Percentiles rank a stretch among this genome's conserved stretches.
Conservation (phyloP, 2,888 invertebrate species). For the Bedellia somnulentella region DNA sequence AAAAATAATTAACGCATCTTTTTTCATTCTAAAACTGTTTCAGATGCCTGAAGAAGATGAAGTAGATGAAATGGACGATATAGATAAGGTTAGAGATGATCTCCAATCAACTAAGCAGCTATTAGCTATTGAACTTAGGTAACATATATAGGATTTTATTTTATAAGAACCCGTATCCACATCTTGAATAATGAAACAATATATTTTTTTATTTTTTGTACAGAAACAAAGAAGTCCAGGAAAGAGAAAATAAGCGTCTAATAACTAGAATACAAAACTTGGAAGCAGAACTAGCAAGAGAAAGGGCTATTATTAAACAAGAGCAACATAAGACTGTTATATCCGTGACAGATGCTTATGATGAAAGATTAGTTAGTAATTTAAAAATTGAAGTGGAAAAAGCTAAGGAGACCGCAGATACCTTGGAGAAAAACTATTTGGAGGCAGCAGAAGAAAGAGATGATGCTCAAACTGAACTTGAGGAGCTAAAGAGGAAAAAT, state of each 20-base stretch:
- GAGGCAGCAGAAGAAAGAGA: slow-evolving; percentile 77
- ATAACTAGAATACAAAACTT: slow-evolving; percentile 76
- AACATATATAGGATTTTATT: slow-evolving; percentile 4
- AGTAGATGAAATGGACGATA: slow-evolving; percentile 87
- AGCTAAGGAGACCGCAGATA: slow-evolving; percentile 76
- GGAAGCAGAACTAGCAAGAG: slow-evolving; percentile 79
- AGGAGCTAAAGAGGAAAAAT: slow-evolving; percentile 78
- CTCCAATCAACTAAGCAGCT: slow-evolving; percentile 90
- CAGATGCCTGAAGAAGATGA: slow-evolving; percentile 62
- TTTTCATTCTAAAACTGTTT: too few species aligned
- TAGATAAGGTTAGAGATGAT: slow-evolving; percentile 87
- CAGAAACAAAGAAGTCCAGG: slow-evolving; percentile 82
- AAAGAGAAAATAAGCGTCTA: slow-evolving; percentile 83
- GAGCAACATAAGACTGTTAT: slow-evolving; percentile 56
- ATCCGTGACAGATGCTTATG: slow-evolving; percentile 59
- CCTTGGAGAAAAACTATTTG: slow-evolving; percentile 78
- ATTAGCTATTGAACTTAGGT: slow-evolving; percentile 79
- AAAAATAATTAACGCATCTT: too few species aligned
- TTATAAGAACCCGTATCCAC: not conserved
- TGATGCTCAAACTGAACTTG: slow-evolving; percentile 71
- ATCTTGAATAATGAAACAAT: not conserved
- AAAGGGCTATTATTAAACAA: slow-evolving; percentile 58
- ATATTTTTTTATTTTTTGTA: slow-evolving; percentile 6
- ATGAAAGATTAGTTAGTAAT: slow-evolving; percentile 67
- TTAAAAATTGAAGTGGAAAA: slow-evolving; percentile 76